A percentile compares a stretch with the other conserved stretches of the same genome.
Evolutionary conservation across 2,113 vertebrate species (phyloP).

Genomic region (Lichenostomus cassidix): DNA sequence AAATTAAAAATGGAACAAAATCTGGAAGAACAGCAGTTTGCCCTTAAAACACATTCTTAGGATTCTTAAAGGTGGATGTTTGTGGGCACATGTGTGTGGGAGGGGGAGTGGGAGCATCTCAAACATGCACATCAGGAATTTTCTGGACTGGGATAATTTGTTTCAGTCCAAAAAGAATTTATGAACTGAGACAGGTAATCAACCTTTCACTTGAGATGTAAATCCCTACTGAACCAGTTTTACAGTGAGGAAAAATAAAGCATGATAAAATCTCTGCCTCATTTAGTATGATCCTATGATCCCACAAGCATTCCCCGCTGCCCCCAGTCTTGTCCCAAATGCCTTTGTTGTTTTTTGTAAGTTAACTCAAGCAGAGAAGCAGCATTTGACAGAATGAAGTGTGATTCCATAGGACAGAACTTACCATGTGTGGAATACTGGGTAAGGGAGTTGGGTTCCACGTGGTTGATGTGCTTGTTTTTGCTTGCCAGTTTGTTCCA

Average conservation of each 20-base stretch:
- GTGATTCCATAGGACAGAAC: not conserved
- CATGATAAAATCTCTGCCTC: not conserved
- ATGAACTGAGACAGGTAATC: not conserved
- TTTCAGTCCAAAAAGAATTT: not conserved
- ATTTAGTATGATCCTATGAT: not conserved
- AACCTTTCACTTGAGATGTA: not conserved
- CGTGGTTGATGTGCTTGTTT: conserved; percentile 83
- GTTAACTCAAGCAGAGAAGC: not conserved
- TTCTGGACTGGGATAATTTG: not conserved
- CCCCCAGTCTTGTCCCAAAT: not conserved
- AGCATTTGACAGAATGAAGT: not conserved
- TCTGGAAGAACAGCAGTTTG: not conserved
- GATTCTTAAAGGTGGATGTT: not conserved
- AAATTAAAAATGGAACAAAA: not conserved
- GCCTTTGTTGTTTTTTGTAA: not conserved
- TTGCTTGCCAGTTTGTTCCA: conserved; percentile 89
- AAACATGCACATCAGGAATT: not conserved
- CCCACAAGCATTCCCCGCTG: not conserved
- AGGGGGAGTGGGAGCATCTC: not conserved
- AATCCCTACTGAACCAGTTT: not conserved
- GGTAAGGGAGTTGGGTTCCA: conserved; percentile 83
- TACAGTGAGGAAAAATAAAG: not conserved
- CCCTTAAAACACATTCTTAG: not conserved
- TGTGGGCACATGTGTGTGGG: accelerated
- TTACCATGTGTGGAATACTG: conserved; percentile 86